A percentile compares a stretch with the other conserved stretches of the same genome.
phyloP scores from a whole-genome alignment of 2,888 invertebrate species.

The Agrypnus murinus region DNA sequence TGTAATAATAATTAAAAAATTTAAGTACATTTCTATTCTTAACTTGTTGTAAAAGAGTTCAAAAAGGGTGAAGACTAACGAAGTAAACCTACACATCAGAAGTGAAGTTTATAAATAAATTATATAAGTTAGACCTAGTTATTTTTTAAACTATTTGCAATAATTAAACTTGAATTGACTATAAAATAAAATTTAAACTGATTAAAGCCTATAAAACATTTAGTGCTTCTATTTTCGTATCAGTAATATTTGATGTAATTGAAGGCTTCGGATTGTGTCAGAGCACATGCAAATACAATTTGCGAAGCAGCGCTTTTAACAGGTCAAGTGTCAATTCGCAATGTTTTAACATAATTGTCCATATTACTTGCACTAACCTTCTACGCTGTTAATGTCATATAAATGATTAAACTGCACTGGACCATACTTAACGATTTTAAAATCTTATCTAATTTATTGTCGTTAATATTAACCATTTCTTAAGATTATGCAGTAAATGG shows the following conservation, averaged over 20 bases:
- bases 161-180: constrained; percentile 20
- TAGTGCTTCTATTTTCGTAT: constrained; percentile 47
- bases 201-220: constrained; percentile 45
- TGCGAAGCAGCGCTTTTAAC: constrained; percentile 64
- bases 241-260: constrained; percentile 49
- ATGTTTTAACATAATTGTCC: constrained; percentile 66
- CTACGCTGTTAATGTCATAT: constrained; percentile 19
- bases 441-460: background rate
- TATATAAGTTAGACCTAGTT: background rate
- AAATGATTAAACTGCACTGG: constrained; percentile 6
- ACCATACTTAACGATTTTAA: background rate
- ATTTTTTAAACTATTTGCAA: constrained; percentile 19
- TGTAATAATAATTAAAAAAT: too few species aligned
- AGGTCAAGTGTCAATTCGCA: constrained; percentile 69
- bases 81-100: too few species aligned
- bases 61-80: too few species aligned
- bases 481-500: too few species aligned
- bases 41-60: too few species aligned
- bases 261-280: constrained; percentile 52
- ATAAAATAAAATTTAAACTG: constrained; percentile 48
- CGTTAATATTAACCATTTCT: too few species aligned
- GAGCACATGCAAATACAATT: constrained; percentile 64
- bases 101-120: too few species aligned
- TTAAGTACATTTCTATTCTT: too few species aligned
- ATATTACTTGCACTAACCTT: constrained; percentile 55